These are phyloP conservation scores for Megaustenia siamemsis DNA, from an alignment of 2,888 invertebrate species.

Conservation along the genomic window DNA sequence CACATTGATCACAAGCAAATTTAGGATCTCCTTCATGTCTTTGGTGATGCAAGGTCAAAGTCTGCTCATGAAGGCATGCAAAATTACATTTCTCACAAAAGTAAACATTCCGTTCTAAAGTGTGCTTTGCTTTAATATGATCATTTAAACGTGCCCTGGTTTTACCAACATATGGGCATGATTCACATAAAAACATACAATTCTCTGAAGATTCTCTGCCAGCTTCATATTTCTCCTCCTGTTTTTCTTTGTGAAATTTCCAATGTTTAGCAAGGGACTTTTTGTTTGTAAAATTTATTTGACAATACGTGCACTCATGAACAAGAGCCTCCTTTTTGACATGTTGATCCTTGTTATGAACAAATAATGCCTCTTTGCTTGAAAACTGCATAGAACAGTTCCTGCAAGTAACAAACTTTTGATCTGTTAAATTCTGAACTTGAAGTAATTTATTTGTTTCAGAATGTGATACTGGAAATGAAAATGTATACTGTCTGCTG, in stretches of 20 bases:
- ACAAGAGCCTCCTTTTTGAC: constrained; percentile 11
- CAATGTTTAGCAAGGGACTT: background rate
- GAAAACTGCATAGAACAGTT: constrained; percentile 38
- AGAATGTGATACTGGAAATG: background rate
- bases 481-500: background rate
- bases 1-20: constrained; percentile 54
- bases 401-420: background rate
- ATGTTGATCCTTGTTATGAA: constrained; percentile 34
- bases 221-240: background rate
- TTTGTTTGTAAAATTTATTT: background rate
- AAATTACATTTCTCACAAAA: constrained; percentile 49
- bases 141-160: constrained; percentile 40
- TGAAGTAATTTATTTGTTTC: background rate
- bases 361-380: constrained; percentile 1
- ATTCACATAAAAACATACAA: constrained; percentile 13
- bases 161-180: constrained; percentile 45
- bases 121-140: constrained; percentile 48
- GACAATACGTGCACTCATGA: constrained; percentile 13
- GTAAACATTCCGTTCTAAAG: constrained; percentile 20
- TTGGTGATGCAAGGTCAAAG: constrained; percentile 37
- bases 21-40: constrained; percentile 44
- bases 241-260: constrained; percentile 10
- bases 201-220: background rate
- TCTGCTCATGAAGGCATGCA: constrained; percentile 49
- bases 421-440: background rate